Conservation (phyloP, 2,113 vertebrate genomes). For the Menura novaehollandiae region DNA sequence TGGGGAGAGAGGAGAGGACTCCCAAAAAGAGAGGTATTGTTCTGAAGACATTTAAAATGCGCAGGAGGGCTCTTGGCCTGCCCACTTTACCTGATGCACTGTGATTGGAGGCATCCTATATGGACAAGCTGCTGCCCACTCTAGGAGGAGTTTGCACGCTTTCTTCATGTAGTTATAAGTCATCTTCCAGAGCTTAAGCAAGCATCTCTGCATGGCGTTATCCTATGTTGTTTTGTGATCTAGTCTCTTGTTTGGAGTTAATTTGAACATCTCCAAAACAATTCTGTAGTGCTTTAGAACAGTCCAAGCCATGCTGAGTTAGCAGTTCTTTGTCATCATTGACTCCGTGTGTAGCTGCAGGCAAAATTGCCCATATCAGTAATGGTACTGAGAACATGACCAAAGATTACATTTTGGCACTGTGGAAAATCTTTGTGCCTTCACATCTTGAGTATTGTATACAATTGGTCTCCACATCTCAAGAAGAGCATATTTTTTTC, state of each 20-base stretch:
- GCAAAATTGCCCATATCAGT: neutral
- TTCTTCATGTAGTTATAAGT: neutral
- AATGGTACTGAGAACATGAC: neutral
- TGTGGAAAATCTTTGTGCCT: neutral
- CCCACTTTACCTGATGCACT: rapidly evolving
- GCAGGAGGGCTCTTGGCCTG: neutral
- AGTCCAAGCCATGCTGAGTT: neutral
- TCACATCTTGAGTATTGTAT: neutral
- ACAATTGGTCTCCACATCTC: neutral
- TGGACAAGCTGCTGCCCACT: neutral
- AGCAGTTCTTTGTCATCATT: neutral
- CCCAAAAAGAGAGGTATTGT: neutral
- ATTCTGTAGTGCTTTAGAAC: neutral
- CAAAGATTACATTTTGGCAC: neutral
- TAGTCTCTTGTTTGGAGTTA: neutral
- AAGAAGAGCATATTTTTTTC: neutral
- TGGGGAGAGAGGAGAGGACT: neutral
- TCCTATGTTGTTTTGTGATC: neutral
- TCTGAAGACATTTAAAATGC: neutral
- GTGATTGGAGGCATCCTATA: neutral
- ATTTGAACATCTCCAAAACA: neutral
- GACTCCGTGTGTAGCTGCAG: neutral
- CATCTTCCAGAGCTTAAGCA: neutral
- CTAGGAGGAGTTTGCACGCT: neutral
- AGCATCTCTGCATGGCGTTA: neutral